Percentiles rank a stretch among this genome's conserved stretches.
Evolutionary conservation across 1,140 invertebrate species (phyloP).

Genomic region (Pseudomyrmex dendroicus): DNA sequence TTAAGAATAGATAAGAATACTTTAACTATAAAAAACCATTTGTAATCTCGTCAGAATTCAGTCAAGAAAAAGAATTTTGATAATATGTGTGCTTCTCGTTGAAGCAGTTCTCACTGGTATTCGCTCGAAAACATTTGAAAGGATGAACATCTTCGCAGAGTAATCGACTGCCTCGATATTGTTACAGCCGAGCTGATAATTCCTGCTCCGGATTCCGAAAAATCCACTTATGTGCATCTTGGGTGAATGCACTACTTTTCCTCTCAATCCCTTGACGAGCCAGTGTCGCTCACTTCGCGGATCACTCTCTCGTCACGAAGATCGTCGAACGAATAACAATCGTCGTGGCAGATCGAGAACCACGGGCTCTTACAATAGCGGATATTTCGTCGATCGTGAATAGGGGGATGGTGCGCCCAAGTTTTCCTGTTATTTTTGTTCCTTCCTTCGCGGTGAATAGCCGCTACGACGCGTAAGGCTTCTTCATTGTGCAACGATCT

Average conservation of each 20-base stretch:
- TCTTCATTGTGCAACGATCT: constrained; percentile 77
- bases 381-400: constrained; percentile 79
- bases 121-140: background rate
- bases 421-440: constrained; percentile 74
- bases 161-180: constrained; percentile 46
- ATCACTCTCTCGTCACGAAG: no score
- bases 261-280: constrained; percentile 39
- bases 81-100: background rate
- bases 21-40: background rate
- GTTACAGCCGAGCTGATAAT: constrained; percentile 27
- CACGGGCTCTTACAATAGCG: constrained; percentile 72
- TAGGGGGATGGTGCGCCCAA: constrained; percentile 75
- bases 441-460: constrained; percentile 77
- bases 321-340: background rate
- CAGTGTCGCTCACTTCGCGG: constrained; percentile 44
- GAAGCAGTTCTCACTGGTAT: background rate
- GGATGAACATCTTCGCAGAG: constrained; percentile 11
- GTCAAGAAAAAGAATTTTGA: background rate
- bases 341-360: constrained; percentile 68
- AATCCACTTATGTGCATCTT: constrained; percentile 53
- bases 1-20: background rate
- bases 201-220: constrained; percentile 20
- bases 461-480: constrained; percentile 65
- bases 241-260: constrained; percentile 15
- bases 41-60: background rate